Percentiles rank a stretch among this genome's conserved stretches.
phyloP scores from a whole-genome alignment of 2,888 invertebrate genomes.

The Folsomia manolachei region DNA sequence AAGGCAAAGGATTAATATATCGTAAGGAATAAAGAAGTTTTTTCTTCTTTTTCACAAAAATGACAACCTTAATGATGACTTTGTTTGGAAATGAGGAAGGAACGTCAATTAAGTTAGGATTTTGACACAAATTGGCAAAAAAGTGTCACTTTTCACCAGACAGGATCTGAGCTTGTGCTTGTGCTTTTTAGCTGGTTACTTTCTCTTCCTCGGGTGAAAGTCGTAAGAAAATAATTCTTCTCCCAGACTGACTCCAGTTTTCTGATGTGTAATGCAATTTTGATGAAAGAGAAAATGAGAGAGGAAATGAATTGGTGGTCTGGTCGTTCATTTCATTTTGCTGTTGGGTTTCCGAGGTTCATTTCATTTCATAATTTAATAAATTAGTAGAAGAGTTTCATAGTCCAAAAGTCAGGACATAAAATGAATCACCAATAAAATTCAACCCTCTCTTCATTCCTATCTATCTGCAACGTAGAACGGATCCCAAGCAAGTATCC shows the following conservation, averaged over 20 bases:
- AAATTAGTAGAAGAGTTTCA: neutral
- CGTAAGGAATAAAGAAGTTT: neutral
- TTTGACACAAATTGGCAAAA: constrained; percentile 3
- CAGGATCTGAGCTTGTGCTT: too few species aligned
- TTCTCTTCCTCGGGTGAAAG: too few species aligned
- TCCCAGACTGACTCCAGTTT: too few species aligned
- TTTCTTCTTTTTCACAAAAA: neutral
- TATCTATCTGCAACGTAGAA: neutral
- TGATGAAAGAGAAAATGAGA: neutral
- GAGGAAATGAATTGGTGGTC: neutral
- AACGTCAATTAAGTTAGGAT: constrained; percentile 2
- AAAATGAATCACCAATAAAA: neutral
- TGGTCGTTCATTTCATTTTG: neutral
- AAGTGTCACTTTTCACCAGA: too few species aligned
- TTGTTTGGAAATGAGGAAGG: neutral
- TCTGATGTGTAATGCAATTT: neutral
- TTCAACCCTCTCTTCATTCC: neutral
- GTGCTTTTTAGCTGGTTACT: too few species aligned
- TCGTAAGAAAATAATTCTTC: too few species aligned
- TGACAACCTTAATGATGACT: neutral
- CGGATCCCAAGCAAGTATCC: neutral
- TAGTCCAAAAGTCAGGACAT: neutral
- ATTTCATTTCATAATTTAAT: neutral
- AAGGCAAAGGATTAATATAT: neutral
- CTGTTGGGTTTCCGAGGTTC: neutral